Evolutionary conservation across 2,113 vertebrate genomes (phyloP), one percentile per base, ranked within the genome.

Genomic region (Puma concolor): DNA sequence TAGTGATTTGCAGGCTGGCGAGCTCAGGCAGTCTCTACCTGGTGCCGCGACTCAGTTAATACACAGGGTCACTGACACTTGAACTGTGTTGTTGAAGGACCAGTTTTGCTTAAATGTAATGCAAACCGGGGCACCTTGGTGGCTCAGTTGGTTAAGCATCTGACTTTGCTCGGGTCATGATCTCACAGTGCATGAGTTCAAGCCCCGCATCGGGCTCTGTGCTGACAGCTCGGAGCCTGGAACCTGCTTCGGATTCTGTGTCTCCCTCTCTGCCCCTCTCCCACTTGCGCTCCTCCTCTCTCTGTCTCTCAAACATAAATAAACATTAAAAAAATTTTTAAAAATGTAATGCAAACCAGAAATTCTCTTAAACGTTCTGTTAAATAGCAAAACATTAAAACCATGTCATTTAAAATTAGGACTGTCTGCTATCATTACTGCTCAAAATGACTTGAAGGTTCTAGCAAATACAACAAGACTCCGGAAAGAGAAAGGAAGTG

Each of bases 21-120:
- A 4, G 66, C 44, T 27, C 23, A 0, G 1, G 15, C 3, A 7
- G 19, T 7, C 9, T 15, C 66, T 0, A 4, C 48, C 21, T 17
- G 7, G n/a, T 9, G 36, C 25, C 1, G 6, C 4, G 4, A 11
- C 23, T 33, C n/a, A 4, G 4, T 29, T 19, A 33, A 88, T 1
- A 25, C 23, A 14, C 1, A 3, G 3, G 27, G 57, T 12, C 9
- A 12, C 50, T 19, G 38, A 9, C 5, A 36, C 1, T 23, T 4
- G 14, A 50, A 52, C 14, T 1, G 3, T 19, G 13, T 15, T 5
- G 17, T 14, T 29, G 10, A 54, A 33, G 60, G 48, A 71, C 29
- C 44, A 12, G 25, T 63, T 67, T 33, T 67, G 33, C 64, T 67
- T 33, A 67, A 67, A 33, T 33, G 64, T 67, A 67, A 67, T 67